A percentile compares a stretch with the other conserved stretches of the same genome.
These are phyloP conservation scores for Gymnoscopelus microlampas DNA, from an alignment of 2,797 vertebrate genomes.

Conservation along the genomic window DNA sequence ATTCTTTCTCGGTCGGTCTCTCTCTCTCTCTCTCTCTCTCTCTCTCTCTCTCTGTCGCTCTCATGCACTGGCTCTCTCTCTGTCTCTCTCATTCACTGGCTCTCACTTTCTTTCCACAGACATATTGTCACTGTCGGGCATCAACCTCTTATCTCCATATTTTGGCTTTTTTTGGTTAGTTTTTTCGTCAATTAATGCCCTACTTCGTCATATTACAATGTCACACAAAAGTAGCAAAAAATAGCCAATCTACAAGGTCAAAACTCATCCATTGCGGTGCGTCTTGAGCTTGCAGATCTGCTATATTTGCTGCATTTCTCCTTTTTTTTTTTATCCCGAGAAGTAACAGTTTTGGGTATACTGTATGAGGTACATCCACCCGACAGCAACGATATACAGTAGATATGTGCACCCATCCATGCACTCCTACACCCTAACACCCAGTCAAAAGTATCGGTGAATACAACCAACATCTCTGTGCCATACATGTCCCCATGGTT, in stretches of 20 bases:
- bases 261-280: too few species aligned
- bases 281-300: too few species aligned
- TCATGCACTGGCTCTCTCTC: conserved; percentile 4
- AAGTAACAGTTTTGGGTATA: too few species aligned
- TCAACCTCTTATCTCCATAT: too few species aligned
- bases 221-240: too few species aligned
- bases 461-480: conserved; percentile 16
- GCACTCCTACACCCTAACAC: conserved; percentile 4
- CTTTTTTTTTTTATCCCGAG: too few species aligned
- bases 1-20: not conserved
- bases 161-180: too few species aligned
- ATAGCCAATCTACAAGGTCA: too few species aligned
- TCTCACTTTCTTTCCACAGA: not conserved
- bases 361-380: not conserved
- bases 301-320: too few species aligned
- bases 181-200: too few species aligned
- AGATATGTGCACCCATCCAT: not conserved
- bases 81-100: conserved; percentile 14
- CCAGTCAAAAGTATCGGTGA: not conserved
- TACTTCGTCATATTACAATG: too few species aligned
- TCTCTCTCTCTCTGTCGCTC: conserved; percentile 6
- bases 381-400: too few species aligned
- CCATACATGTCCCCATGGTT: conserved; percentile 14
- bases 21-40: not conserved
- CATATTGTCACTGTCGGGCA: not conserved